Conservation (phyloP, 2,113 vertebrate genomes). For the Corythornis vintsioides region DNA sequence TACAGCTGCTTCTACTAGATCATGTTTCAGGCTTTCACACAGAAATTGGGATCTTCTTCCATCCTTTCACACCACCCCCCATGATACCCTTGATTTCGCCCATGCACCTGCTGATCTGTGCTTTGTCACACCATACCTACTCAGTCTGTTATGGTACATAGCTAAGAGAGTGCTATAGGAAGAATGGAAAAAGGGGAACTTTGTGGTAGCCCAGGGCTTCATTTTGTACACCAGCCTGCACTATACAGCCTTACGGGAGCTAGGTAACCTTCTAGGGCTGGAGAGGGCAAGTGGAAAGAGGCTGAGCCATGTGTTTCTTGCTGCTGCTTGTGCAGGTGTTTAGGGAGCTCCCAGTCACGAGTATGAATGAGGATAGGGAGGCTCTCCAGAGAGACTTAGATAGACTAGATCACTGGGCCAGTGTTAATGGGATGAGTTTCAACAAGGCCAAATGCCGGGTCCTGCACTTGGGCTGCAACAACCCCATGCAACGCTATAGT, state of each 20-base stretch:
- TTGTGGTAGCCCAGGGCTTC: not conserved
- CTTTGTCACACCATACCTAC: not conserved
- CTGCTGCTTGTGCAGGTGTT: not conserved
- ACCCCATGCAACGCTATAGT: too few species aligned
- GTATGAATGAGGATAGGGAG: not conserved
- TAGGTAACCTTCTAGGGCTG: not conserved
- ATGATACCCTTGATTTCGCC: not conserved
- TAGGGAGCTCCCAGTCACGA: not conserved
- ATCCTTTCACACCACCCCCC: not conserved
- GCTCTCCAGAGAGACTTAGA: too few species aligned
- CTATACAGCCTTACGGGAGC: not conserved
- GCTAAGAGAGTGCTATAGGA: accelerated
- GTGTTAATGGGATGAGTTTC: too few species aligned
- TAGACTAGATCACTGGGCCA: too few species aligned
- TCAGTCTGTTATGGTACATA: not conserved
- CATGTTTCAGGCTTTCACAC: not conserved
- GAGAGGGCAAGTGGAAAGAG: not conserved
- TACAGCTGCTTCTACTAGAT: not conserved
- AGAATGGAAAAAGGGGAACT: not conserved
- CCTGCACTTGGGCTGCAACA: too few species aligned
- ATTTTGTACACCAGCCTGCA: not conserved
- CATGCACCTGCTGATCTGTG: not conserved
- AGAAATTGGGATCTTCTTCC: not conserved
- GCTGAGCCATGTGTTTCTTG: not conserved
- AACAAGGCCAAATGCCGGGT: too few species aligned